Base-by-base conservation (phyloP, 2,888 invertebrate species). In the Myathropa florea region DNA sequence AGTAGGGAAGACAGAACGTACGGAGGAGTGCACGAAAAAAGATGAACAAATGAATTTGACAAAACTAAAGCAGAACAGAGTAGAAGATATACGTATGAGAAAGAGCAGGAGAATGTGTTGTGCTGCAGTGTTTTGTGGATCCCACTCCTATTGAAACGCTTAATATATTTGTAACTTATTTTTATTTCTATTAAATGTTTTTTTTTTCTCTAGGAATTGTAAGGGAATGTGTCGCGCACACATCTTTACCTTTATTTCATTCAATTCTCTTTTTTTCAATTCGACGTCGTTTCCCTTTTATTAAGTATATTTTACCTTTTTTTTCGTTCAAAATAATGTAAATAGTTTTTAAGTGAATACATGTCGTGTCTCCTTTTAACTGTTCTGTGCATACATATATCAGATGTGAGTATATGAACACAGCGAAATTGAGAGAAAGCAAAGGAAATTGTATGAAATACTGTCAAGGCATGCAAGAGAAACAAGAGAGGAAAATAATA, bases 121-220 rank as follows among this genome's bases (percentile, higher is more conserved):
- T 61, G 65, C 36, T 67, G 75, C 23, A 76, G 75, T 76, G 60
- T 80, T 68, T 70, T 64, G 70, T 73, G 68, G 68, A 73, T 28
- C 21, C 71, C 76, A 77, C 57, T 57, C 24, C 24, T 70, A 65
- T 73, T 81, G 64, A 85, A 85, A 78, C 85, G 81, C 85, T 85
- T 85, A 85, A 84, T 81, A 81, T 81, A 81, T 73, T 85, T 81
- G 71, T 85, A 85, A 85, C 77, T 85, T 85, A 81, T 85, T 85
- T 70, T 77, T 81, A 76, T 84, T 67, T 80, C 55, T 84, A 60
- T 75, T 64, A n/a, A n/a, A n/a, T n/a, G n/a, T 14, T n/a, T 39
- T 39, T 39, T 4, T 14, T 46, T 46, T 6, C 1, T 46, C 18
- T 46, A 46, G 18, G 18, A 46, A 46, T 6, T 46, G 4, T 46